Evolutionary conservation across 2,888 invertebrate species (phyloP).

Genomic region (Andrena trimmerana): DNA sequence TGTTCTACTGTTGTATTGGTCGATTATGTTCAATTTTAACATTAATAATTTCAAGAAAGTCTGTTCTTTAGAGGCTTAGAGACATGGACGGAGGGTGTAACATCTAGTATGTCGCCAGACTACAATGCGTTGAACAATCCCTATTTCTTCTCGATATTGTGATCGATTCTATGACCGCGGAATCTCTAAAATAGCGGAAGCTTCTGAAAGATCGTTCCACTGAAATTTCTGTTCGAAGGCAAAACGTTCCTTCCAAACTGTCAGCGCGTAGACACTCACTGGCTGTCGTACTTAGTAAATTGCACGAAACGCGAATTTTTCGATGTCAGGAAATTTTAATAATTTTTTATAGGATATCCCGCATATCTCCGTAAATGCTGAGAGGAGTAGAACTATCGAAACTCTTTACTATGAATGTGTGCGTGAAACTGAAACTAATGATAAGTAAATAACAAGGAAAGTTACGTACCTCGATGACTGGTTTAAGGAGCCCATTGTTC

Average conservation of each 20-base stretch:
- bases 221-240: neutral
- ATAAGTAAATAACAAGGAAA: constrained; percentile 31
- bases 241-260: neutral
- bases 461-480: constrained; percentile 42
- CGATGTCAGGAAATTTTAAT: neutral
- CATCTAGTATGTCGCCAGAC: neutral
- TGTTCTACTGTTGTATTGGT: too few relatives aligned
- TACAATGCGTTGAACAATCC: neutral
- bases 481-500: constrained; percentile 38
- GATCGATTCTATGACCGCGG: neutral
- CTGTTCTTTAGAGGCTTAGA: too few relatives aligned
- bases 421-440: constrained; percentile 21
- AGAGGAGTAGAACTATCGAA: constrained; percentile 5
- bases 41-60: too few relatives aligned
- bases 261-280: neutral
- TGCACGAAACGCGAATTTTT: neutral
- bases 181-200: neutral
- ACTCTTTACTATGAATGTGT: constrained; percentile 21
- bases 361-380: constrained; percentile 21
- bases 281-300: constrained; percentile 2
- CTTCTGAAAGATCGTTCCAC: neutral
- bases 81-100: neutral
- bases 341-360: constrained; percentile 16
- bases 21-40: too few relatives aligned
- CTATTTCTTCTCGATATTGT: neutral